Percentiles rank a stretch among this genome's conserved stretches.
Conservation (phyloP, 2,113 vertebrate species). For the Cyprinus carpio region DNA sequence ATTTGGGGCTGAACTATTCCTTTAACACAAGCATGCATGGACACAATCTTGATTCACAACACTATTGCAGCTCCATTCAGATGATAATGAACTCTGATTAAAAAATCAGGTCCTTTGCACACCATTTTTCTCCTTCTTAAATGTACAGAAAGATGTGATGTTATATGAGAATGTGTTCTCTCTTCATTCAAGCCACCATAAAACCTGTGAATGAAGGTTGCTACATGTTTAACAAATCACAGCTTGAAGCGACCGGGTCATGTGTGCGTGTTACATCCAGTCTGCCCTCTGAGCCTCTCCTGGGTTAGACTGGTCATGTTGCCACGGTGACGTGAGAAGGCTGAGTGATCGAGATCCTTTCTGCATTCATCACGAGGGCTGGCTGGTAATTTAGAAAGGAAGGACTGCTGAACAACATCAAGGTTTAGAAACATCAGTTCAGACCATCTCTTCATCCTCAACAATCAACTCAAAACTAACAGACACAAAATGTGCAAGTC, state of each 20-base stretch:
- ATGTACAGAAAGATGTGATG: neutral
- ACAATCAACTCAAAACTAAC: neutral
- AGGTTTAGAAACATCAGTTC: neutral
- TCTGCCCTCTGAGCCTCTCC: conserved; percentile 22
- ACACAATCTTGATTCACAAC: neutral
- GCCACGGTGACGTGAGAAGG: conserved; percentile 43
- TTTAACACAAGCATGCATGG: neutral
- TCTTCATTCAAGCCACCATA: neutral
- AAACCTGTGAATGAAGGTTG: neutral
- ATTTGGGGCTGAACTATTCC: too few relatives aligned
- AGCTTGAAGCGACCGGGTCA: neutral
- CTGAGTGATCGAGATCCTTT: conserved; percentile 28
- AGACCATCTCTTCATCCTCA: neutral
- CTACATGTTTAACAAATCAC: neutral
- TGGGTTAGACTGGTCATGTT: conserved; percentile 37
- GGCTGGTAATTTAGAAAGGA: conserved; percentile 4
- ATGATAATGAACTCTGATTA: neutral
- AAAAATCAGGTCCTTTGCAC: neutral
- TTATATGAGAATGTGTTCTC: neutral
- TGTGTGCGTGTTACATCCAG: neutral
- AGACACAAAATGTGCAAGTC: neutral
- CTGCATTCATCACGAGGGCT: conserved; percentile 2
- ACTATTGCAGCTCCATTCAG: neutral
- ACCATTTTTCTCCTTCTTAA: neutral
- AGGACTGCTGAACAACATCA: neutral